A percentile compares a stretch with the other conserved stretches of the same genome.
phyloP scores from a whole-genome alignment of 2,113 vertebrate genomes.

The Carollia perspicillata region DNA sequence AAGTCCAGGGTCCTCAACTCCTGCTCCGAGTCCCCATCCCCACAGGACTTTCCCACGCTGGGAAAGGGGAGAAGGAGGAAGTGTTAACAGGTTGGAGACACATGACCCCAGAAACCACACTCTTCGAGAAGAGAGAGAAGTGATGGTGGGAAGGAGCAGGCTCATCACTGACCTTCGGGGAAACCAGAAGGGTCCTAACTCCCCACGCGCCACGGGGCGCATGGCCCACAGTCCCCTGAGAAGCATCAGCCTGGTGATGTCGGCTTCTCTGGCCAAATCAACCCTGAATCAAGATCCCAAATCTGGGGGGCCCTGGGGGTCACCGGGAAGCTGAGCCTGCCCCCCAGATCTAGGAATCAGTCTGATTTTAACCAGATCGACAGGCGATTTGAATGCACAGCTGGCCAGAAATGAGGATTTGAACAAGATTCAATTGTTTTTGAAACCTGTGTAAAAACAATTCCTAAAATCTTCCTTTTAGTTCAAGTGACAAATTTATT shows the following conservation, averaged over 20 bases:
- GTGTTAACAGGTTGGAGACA: neutral
- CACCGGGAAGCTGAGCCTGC: neutral
- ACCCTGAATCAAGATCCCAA: neutral
- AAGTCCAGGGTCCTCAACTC: neutral
- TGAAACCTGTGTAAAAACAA: neutral
- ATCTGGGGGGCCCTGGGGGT: no score
- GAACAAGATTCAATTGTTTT: neutral
- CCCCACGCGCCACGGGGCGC: fast-evolving
- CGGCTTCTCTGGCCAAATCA: neutral
- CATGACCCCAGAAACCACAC: neutral
- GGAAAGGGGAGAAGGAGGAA: no score
- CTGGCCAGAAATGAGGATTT: neutral
- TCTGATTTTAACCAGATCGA: neutral
- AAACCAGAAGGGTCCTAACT: fast-evolving
- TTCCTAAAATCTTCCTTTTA: neutral
- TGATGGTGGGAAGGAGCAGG: neutral
- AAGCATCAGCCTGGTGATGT: neutral
- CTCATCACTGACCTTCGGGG: fast-evolving
- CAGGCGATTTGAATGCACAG: neutral
- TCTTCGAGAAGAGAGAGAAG: neutral
- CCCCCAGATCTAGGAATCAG: fast-evolving
- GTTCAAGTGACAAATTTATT: neutral
- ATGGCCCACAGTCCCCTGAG: fast-evolving
- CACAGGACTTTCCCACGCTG: neutral
- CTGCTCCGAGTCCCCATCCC: neutral